A percentile compares a stretch with the other conserved stretches of the same genome.
These are phyloP conservation scores for Babylonia areolata DNA, from an alignment of 1,140 invertebrate genomes.

Conservation along the genomic window DNA sequence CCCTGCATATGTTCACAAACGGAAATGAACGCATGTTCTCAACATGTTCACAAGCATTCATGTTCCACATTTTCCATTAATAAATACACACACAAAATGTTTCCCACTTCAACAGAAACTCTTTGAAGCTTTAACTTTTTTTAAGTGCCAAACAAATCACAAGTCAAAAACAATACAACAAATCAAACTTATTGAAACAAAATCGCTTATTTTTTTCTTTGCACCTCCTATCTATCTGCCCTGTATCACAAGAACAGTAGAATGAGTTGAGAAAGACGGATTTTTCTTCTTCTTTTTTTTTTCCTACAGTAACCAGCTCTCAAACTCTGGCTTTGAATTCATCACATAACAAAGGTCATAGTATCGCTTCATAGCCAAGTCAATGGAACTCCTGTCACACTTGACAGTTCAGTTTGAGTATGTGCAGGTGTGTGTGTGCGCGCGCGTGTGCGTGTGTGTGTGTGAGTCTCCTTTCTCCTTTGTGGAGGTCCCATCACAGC, in stretches of 20 bases:
- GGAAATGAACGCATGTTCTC: no score
- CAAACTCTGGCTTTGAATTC: neutral
- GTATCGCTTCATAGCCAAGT: no score
- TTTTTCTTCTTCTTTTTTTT: neutral
- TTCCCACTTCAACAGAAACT: no score
- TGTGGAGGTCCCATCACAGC: neutral
- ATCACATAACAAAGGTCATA: neutral
- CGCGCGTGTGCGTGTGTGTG: neutral
- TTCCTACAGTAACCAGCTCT: no score
- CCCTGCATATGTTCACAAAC: no score
- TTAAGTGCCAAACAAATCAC: neutral
- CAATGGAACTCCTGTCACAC: no score
- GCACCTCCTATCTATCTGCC: neutral
- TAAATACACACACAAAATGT: no score
- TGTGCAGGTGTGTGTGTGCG: neutral
- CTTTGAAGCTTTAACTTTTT: no score
- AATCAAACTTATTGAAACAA: neutral
- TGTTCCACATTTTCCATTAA: no score
- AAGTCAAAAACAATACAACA: neutral
- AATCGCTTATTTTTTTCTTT: neutral
- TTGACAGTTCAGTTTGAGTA: neutral
- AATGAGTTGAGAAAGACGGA: neutral
- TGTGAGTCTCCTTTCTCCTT: neutral
- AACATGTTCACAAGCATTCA: no score
- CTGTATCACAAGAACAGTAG: conserved; percentile 3